These are phyloP conservation scores for Rotaria sp. DNA, from an alignment of 2,888 invertebrate species.

Conservation along the genomic window DNA sequence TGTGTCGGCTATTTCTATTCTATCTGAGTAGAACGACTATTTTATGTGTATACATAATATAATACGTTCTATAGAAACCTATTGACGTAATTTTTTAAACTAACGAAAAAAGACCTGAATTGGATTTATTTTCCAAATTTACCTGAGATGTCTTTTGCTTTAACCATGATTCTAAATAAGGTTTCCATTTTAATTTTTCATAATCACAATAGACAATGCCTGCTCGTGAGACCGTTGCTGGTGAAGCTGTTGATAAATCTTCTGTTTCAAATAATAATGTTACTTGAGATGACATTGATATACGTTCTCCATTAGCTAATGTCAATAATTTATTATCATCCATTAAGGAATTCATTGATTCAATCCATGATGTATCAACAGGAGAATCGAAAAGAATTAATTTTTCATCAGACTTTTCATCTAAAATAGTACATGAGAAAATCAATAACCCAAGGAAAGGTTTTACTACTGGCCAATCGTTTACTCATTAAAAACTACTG, in stretches of 20 bases:
- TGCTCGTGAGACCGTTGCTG: conserved; percentile 56
- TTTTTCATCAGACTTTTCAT: conserved; percentile 55
- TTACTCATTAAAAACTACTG: too few relatives aligned
- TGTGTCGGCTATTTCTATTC: too few relatives aligned
- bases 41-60: too few relatives aligned
- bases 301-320: conserved; percentile 56
- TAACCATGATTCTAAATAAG: conserved; percentile 55
- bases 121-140: conserved; percentile 42
- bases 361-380: conserved; percentile 56
- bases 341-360: conserved; percentile 57
- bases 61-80: too few relatives aligned
- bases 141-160: conserved; percentile 53
- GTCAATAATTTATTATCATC: conserved; percentile 57
- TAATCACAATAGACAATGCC: conserved; percentile 56
- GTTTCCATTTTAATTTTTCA: conserved; percentile 52
- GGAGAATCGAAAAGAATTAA: conserved; percentile 57
- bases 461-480: too few relatives aligned
- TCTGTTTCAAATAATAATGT: conserved; percentile 74
- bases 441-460: too few relatives aligned
- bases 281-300: conserved; percentile 62
- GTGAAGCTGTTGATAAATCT: conserved; percentile 63
- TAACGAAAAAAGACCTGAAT: too few relatives aligned
- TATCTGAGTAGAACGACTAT: too few relatives aligned
- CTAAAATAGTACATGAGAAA: conserved; percentile 40
- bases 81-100: too few relatives aligned